These are phyloP conservation scores for Clarias magur DNA, from an alignment of 2,113 vertebrate species.

Conservation along the genomic window DNA sequence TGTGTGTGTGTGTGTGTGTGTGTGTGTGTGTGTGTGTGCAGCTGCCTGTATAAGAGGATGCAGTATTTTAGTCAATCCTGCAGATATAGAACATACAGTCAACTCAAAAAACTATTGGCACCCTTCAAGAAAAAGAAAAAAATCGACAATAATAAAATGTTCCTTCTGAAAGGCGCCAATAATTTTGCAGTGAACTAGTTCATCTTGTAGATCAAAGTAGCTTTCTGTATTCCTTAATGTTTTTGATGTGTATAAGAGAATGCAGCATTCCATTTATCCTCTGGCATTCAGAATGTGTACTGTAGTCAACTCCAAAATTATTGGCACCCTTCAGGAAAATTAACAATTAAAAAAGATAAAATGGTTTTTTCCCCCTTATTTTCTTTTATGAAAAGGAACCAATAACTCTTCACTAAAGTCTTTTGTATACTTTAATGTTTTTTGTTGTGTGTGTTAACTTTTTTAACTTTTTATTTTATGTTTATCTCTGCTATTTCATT, in stretches of 20 bases:
- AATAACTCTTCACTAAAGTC: too few species aligned
- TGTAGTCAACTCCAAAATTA: too few species aligned
- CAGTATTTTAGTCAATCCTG: background rate
- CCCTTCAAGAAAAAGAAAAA: background rate
- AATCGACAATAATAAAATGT: background rate
- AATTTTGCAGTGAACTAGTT: background rate
- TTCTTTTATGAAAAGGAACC: too few species aligned
- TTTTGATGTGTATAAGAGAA: background rate
- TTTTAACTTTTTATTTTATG: too few species aligned
- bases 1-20: conserved; percentile 17
- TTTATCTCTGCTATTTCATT: too few species aligned
- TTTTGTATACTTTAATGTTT: too few species aligned
- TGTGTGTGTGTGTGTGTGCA: conserved; percentile 8
- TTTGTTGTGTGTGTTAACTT: too few species aligned
- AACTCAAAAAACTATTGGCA: background rate
- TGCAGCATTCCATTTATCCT: background rate
- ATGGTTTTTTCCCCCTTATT: too few species aligned
- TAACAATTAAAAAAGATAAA: too few species aligned
- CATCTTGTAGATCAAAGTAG: background rate
- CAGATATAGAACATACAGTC: background rate
- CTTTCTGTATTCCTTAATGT: background rate
- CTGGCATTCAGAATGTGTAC: background rate
- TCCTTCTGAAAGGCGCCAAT: background rate
- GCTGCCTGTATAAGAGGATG: background rate
- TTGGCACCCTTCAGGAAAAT: too few species aligned